Evolutionary conservation across 2,888 invertebrate genomes (phyloP).

Genomic region (Mimas tiliae): DNA sequence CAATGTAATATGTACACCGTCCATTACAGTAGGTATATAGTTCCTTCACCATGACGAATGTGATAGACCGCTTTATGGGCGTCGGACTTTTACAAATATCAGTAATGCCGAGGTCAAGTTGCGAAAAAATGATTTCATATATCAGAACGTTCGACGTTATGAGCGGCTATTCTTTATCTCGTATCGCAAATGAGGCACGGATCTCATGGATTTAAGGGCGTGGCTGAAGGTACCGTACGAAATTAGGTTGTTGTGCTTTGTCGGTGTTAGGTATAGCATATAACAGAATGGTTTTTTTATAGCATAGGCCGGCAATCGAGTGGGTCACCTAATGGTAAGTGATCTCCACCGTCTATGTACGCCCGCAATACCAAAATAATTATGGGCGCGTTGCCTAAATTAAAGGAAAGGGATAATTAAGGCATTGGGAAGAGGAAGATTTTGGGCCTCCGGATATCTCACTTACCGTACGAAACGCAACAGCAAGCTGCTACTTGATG

Average conservation of each 20-base stretch:
- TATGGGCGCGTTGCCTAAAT: too few species aligned
- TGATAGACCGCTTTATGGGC: constrained; percentile 52
- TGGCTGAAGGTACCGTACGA: neutral
- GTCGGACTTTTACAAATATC: constrained; percentile 40
- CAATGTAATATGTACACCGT: neutral
- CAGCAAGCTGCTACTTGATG: too few species aligned
- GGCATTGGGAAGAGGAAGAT: too few species aligned
- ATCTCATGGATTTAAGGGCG: constrained; percentile 12
- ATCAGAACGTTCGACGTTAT: constrained; percentile 27
- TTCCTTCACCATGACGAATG: constrained; percentile 59
- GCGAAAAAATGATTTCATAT: constrained; percentile 52
- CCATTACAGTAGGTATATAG: constrained; percentile 43
- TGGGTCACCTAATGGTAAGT: too few species aligned
- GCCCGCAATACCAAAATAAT: too few species aligned
- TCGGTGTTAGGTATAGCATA: neutral
- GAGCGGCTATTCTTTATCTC: constrained; percentile 15
- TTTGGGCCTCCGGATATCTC: too few species aligned
- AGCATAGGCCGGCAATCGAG: too few species aligned
- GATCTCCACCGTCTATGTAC: too few species aligned
- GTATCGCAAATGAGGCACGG: constrained; percentile 13
- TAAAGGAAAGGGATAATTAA: too few species aligned
- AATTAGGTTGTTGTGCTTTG: neutral
- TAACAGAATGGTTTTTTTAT: too few species aligned
- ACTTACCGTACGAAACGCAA: too few species aligned
- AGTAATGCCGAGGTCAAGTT: constrained; percentile 60